Percentiles rank a stretch among this genome's conserved stretches.
These are phyloP conservation scores for Delphinapterus leucas DNA, from an alignment of 2,113 vertebrate genomes.

Conservation along the genomic window DNA sequence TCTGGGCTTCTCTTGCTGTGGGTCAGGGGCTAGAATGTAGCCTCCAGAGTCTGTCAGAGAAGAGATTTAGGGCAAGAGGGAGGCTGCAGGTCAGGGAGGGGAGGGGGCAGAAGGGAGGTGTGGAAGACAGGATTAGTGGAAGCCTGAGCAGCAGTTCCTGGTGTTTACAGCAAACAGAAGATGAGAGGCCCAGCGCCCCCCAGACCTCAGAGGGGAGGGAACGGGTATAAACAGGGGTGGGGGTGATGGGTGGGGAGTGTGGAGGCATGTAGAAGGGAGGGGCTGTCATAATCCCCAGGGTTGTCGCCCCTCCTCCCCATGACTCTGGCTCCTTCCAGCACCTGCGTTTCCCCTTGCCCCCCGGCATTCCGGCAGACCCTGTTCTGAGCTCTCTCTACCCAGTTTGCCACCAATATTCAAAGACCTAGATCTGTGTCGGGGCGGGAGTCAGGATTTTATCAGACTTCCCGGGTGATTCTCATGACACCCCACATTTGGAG, in stretches of 20 bases:
- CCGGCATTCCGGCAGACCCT: neutral
- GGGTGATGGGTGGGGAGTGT: too few species aligned
- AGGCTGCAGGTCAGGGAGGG: neutral
- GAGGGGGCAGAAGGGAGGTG: neutral
- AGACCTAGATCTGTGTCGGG: neutral
- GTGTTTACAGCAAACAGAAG: slow-evolving; percentile 83
- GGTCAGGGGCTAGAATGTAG: neutral
- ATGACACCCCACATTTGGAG: neutral
- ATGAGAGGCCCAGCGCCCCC: slow-evolving; percentile 36
- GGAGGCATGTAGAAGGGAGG: too few species aligned
- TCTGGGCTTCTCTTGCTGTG: neutral
- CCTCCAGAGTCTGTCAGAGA: neutral
- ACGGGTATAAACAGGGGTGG: neutral
- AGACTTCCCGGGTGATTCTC: neutral
- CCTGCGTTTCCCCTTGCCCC: neutral
- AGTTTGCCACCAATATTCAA: neutral
- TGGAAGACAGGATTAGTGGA: slow-evolving; percentile 20
- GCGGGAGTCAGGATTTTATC: neutral
- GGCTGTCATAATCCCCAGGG: neutral
- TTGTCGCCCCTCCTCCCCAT: neutral
- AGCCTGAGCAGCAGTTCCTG: slow-evolving; percentile 73
- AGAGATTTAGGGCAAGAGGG: neutral
- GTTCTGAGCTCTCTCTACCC: neutral
- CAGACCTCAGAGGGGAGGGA: neutral
- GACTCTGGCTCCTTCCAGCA: too few species aligned